Evolutionary conservation across 2,113 vertebrate species (phyloP), one percentile per base, ranked within the genome.

Genomic region (Himantopus leucocephalus): DNA sequence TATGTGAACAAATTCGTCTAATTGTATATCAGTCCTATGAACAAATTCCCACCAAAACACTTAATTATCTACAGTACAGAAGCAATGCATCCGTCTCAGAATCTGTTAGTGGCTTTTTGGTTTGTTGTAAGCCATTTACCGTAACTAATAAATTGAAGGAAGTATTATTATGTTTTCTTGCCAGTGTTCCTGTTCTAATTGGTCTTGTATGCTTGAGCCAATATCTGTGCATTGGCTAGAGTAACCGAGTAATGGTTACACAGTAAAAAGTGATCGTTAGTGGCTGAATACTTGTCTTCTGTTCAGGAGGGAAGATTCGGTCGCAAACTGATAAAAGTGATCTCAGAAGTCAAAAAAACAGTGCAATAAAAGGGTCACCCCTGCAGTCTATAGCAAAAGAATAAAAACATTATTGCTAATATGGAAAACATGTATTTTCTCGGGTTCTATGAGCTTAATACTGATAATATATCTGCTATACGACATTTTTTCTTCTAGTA

Each of bases 21-120:
- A 98, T 98, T 98, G 98, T 98, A 94, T 95, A 97, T 96, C 86
- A 90, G 84, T 93, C 95, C 97, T 98, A 95, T 14, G 95, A 98
- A 98, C 96, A 97, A 97, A 98, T 98, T 98, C 95, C 94, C 96
- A 98, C 97, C 92, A 98, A 98, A 98, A 98, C 97, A 98, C 94
- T 98, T 98, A 97, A 98, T 98, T 98, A 98, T 97, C 98, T 96
- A 90, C 90, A 96, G 96, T 96, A 96, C 73, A 97, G 97, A 94
- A 94, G 94, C 92, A 96, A 87, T 91, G 93, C 94, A 95, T 98
- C 95, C 71, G 8, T 87, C 97, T 97, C 90, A 95, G 94, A 95
- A 94, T 90, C 91, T 43, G 45, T 97, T 98, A 96, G 91, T 92
- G 96, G 84, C 85, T 97, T 97, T 97, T 97, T 85, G 62, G 95